phyloP scores from a whole-genome alignment of 1,140 invertebrate species.

The Paracyclopina nana region DNA sequence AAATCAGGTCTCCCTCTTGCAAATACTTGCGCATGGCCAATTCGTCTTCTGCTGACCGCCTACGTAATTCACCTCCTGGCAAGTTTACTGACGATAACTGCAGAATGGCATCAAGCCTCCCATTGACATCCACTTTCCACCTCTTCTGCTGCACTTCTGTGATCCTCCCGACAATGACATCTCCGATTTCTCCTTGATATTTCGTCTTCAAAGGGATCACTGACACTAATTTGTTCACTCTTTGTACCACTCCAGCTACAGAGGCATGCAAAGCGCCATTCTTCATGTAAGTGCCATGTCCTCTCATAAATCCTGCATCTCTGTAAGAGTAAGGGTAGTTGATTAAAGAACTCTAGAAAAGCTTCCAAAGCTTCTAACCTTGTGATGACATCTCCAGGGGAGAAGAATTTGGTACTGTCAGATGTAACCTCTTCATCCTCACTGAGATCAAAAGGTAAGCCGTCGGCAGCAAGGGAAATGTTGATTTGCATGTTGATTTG shows the following conservation, averaged over 20 bases:
- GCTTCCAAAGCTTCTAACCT: not conserved
- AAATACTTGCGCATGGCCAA: conserved; percentile 87
- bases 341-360: not conserved
- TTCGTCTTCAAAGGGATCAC: conserved; percentile 70
- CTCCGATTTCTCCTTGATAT: conserved; percentile 62
- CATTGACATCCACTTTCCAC: conserved; percentile 90
- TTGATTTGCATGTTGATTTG: too few species aligned
- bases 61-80: conserved; percentile 81
- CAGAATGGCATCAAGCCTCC: conserved; percentile 67
- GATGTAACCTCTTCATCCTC: not conserved
- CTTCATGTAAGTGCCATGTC: conserved; percentile 81
- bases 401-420: not conserved
- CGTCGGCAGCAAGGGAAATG: too few species aligned
- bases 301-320: conserved; percentile 30
- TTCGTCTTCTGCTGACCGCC: conserved; percentile 66
- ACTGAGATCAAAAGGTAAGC: too few species aligned
- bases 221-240: conserved; percentile 84
- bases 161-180: conserved; percentile 85
- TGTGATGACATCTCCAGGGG: conserved; percentile 13
- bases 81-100: conserved; percentile 84
- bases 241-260: conserved; percentile 75
- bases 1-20: conserved; percentile 88
- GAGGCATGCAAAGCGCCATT: conserved; percentile 46
- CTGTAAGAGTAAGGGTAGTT: not conserved
- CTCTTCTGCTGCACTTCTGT: conserved; percentile 70